Evolutionary conservation across 2,888 invertebrate species (phyloP).

Genomic region (Hydraecia micacea): DNA sequence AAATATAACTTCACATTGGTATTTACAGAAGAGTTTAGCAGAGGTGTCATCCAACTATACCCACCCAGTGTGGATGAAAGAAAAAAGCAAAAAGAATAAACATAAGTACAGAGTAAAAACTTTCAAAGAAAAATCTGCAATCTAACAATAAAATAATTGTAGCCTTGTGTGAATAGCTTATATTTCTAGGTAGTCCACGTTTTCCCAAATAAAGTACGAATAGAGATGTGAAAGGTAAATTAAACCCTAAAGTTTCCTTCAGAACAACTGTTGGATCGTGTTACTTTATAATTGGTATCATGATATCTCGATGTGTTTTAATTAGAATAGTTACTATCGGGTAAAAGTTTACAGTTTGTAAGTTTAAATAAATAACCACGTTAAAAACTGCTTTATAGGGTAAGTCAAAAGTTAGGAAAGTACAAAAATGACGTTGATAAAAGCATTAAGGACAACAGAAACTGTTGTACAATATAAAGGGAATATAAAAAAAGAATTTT

Average conservation of each 20-base stretch:
- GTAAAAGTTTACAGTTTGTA: background rate
- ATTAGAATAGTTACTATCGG: conserved; percentile 4
- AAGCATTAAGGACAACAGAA: background rate
- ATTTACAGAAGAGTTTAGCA: background rate
- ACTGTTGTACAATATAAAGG: background rate
- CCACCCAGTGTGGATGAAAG: no score
- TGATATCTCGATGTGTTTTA: background rate
- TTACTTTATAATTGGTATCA: conserved; percentile 60
- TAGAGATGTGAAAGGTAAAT: conserved; percentile 34
- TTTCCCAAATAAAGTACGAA: conserved; percentile 14
- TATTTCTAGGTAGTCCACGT: conserved; percentile 13
- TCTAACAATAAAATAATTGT: background rate
- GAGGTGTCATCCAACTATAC: no score
- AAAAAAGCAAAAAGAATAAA: background rate
- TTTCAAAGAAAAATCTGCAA: background rate
- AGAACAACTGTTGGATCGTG: conserved; percentile 46
- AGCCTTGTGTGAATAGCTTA: background rate
- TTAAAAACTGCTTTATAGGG: background rate
- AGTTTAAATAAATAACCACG: background rate
- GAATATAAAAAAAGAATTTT: background rate
- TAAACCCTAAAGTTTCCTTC: conserved; percentile 55
- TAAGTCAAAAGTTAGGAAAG: background rate
- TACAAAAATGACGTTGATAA: no score
- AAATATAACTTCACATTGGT: background rate
- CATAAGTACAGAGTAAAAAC: no score